Base-by-base conservation (phyloP, 1,140 invertebrate species). In the Brachionus asplanchnoidis region DNA sequence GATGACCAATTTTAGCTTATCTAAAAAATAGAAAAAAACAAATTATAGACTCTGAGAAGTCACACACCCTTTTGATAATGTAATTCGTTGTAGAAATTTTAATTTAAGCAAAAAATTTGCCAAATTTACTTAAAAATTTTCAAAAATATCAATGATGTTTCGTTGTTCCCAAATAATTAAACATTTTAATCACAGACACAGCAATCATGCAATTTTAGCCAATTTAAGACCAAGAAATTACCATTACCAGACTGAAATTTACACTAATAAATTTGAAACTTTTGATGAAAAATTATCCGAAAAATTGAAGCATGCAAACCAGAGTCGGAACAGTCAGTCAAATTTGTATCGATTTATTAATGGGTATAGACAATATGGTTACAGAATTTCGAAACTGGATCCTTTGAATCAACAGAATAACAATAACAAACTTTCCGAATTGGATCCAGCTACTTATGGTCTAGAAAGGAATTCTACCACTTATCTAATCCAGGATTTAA, bases 341-440 rank as follows among this genome's bases (percentile, higher is more conserved):
- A 93, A 93, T 88, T 92, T 94, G 84, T 93, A 92, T 85, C 90
- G 93, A 87, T 88, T 94, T 14, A 91, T 94, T 17, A 91, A 91
- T 84, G 93, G 93, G 0, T 95, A 93, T 87, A 91, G 94, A 86
- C 90, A 92, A 88, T 91, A 93, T 89, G 94, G 92, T 9, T 94
- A 94, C 87, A 92, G 92, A 88, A 91, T 91, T 86, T 93, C 94
- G 1, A 86, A 91, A 17, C 88, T 93, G 28, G 92, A 95, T 91
- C 93, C 94, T 9, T 88, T 95, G 12, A 88, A 90, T 60, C 23
- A 28, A 28, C 84, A 65, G 73, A 86, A 32, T 50, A 7, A 28
- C 46, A 12, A 1, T 84, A 12, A 17, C 46, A 44, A 7, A 4
- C 7, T 53, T 14, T 11, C 20, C 17, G 73, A 44, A 12, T n/a